phyloP scores from a whole-genome alignment of 2,888 invertebrate genomes.

The Cephus nigrinus region DNA sequence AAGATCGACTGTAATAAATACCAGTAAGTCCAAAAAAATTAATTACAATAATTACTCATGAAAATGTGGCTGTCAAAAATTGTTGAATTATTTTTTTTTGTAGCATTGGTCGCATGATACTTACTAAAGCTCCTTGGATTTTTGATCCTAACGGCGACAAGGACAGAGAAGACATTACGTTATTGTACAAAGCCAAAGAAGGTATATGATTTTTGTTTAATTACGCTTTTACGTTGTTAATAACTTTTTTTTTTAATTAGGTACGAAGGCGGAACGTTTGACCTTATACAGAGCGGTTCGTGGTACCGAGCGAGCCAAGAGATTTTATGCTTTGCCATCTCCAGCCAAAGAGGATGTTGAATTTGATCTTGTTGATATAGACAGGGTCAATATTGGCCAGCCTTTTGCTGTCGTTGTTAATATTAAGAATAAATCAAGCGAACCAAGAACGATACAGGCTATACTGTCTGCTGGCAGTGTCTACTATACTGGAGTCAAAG shows the following conservation, averaged over 20 bases:
- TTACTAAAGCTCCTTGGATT: slow-evolving; percentile 80
- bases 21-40: slow-evolving; percentile 70
- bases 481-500: slow-evolving; percentile 82
- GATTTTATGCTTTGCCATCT: slow-evolving; percentile 73
- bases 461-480: slow-evolving; percentile 77
- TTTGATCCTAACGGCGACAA: slow-evolving; percentile 79
- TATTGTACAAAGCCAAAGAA: slow-evolving; percentile 78
- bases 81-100: slow-evolving; percentile 21
- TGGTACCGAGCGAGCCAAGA: slow-evolving; percentile 75
- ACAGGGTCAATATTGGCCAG: slow-evolving; percentile 77
- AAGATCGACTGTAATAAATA: slow-evolving; percentile 80
- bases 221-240: not conserved
- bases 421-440: slow-evolving; percentile 72
- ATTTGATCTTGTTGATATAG: slow-evolving; percentile 76
- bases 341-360: slow-evolving; percentile 72
- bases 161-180: slow-evolving; percentile 78
- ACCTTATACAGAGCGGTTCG: slow-evolving; percentile 81
- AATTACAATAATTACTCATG: not conserved
- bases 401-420: slow-evolving; percentile 76
- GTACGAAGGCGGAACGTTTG: slow-evolving; percentile 78
- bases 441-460: slow-evolving; percentile 74
- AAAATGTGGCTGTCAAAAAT: not conserved
- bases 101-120: slow-evolving; percentile 80
- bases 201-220: slow-evolving; percentile 57
- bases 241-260: slow-evolving; percentile 45